A percentile compares a stretch with the other conserved stretches of the same genome.
Conservation (phyloP, 2,888 invertebrate genomes). For the Polyommatus iphigenia region DNA sequence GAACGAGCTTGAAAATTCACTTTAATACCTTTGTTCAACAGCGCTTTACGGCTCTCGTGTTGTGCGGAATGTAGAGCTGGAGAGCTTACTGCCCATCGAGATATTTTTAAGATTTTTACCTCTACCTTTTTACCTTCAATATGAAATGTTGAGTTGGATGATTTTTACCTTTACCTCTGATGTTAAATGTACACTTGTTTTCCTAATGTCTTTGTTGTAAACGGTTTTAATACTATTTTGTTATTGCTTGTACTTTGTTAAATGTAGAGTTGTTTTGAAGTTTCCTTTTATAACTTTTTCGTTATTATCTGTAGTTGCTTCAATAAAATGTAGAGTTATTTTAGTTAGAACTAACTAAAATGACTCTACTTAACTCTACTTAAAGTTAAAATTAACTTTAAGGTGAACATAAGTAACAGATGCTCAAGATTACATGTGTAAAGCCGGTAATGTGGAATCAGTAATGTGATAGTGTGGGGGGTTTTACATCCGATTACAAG, state of each 20-base stretch:
- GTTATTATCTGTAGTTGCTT: too few relatives aligned
- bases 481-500: conserved; percentile 14
- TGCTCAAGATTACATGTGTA: neutral
- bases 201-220: neutral
- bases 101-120: conserved; percentile 52
- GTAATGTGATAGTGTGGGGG: neutral
- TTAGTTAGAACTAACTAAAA: too few relatives aligned
- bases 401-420: neutral
- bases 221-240: neutral
- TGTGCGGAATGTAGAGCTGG: conserved; percentile 63
- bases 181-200: neutral
- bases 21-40: conserved; percentile 78
- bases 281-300: too few relatives aligned
- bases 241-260: neutral
- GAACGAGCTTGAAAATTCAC: conserved; percentile 72
- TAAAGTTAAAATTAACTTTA: neutral
- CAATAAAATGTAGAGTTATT: too few relatives aligned
- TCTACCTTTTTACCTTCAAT: conserved; percentile 50
- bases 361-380: neutral
- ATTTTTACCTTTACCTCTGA: neutral
- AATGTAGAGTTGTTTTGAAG: neutral
- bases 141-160: conserved; percentile 34
- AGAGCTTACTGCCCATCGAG: conserved; percentile 60
- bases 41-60: conserved; percentile 70
- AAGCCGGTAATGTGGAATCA: conserved; percentile 12